Evolutionary conservation across 2,797 vertebrate species (phyloP).

Genomic region (Triplophysa yarkandensis): DNA sequence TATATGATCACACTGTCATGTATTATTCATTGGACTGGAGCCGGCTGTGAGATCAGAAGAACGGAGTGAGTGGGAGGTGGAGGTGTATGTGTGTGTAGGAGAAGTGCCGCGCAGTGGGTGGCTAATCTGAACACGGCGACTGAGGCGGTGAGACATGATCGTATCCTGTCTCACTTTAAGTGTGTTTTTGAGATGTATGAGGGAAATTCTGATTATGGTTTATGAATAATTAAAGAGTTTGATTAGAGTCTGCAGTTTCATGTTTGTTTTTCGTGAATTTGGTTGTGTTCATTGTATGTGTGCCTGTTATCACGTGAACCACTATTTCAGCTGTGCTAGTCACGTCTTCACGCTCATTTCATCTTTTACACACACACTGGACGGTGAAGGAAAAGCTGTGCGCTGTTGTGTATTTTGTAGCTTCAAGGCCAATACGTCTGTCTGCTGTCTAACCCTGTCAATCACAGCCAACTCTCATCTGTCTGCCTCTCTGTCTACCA

Average conservation of each 20-base stretch:
- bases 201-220: not conserved
- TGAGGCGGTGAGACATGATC: conserved; percentile 62
- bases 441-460: conserved; percentile 67
- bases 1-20: conserved; percentile 46
- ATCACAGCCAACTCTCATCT: conserved; percentile 58
- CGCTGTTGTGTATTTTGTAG: conserved; percentile 55
- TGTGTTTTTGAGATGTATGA: conserved; percentile 19
- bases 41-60: conserved; percentile 31
- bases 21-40: conserved; percentile 38
- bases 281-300: conserved; percentile 44
- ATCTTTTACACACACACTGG: conserved; percentile 17
- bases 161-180: conserved; percentile 55
- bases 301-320: conserved; percentile 16
- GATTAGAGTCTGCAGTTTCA: not conserved
- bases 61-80: conserved; percentile 21
- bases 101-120: conserved; percentile 37
- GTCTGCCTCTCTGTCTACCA: conserved; percentile 57
- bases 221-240: conserved; percentile 1
- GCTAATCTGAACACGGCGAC: conserved; percentile 49
- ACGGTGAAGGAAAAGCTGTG: conserved; percentile 49
- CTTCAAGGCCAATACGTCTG: conserved; percentile 71
- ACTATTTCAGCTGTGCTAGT: conserved; percentile 39
- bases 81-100: conserved; percentile 33
- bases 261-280: conserved; percentile 22
- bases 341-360: conserved; percentile 40